Evolutionary conservation across 53 echinoderm and acorn worm species (phyloP), one percentile per base, ranked within the genome.

Genomic region (Mesocentrotus franciscanus): DNA sequence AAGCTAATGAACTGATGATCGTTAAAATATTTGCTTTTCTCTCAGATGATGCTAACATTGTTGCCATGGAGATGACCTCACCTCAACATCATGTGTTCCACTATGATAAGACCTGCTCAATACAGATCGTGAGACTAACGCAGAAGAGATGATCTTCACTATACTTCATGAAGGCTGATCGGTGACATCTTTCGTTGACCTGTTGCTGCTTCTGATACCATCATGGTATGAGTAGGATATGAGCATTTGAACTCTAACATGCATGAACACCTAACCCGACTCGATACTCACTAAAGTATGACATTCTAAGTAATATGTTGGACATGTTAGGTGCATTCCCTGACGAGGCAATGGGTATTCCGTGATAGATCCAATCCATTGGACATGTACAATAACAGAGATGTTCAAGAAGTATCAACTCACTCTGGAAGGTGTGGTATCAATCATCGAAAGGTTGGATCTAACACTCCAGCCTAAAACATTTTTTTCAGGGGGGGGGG

Each of bases 81-180:
- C 96, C 97, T 57, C 61, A 72, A 24, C 76, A 92, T 58, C 60
- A 92, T 27, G 74, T 95, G 64, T 95, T 97, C 61, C 78, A 95
- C 71, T 97, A 96, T 59, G 97, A 97, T 56, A 89, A 57, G 49
- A 96, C 85, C 71, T 97, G 97, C 85, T 61, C 97, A 24, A 92
- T 97, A 85, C 71, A 96, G 64, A 60, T 97, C 18, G 49, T 97
- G 15, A 92, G 85, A 60, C 55, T 96, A 24, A 85, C 57, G 42
- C 81, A 36, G 42, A 81, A 81, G 22, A 81, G 36, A 81, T 81
- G 81, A 76, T 33, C 76, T 76, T 33, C 15, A 33, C 76, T 12
- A 3, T 27, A 33, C 10, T 33, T 76, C 15, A 13, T 15, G 27
- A 76, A 12, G 13, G 76, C 32, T 13, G 30, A 30, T 33, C 13